Conservation (phyloP, 2,888 invertebrate species). For the Drosophila neotestacea region DNA sequence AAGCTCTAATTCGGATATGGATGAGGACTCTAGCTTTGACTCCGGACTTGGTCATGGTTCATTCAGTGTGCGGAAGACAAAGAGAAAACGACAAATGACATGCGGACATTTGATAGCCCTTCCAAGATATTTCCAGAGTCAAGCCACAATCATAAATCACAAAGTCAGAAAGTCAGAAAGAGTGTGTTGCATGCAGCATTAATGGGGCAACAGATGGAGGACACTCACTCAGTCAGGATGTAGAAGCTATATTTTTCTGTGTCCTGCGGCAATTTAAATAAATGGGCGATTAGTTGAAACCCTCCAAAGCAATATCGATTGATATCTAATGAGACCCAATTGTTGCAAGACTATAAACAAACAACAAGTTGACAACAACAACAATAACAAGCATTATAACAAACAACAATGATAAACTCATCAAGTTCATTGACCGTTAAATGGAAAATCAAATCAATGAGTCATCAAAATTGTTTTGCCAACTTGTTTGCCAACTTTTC, state of each 20-base stretch:
- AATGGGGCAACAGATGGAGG: conserved; percentile 20
- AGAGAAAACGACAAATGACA: conserved; percentile 61
- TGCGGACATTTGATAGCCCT: conserved; percentile 46
- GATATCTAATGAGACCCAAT: conserved; percentile 42
- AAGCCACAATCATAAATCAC: conserved; percentile 52
- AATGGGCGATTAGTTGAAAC: conserved; percentile 35
- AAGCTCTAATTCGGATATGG: conserved; percentile 12
- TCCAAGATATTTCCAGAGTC: conserved; percentile 6
- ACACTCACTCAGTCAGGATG: not conserved
- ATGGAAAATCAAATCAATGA: conserved; percentile 73
- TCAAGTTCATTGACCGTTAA: conserved; percentile 69
- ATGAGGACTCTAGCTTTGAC: conserved; percentile 8
- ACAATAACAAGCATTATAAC: conserved; percentile 16
- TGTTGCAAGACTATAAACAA: conserved; percentile 22
- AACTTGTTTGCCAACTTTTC: conserved; percentile 31
- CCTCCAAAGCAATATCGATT: conserved; percentile 24
- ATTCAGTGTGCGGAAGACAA: conserved; percentile 34
- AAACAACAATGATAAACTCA: conserved; percentile 23
- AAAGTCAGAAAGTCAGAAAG: conserved; percentile 8
- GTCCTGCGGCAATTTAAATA: conserved; percentile 33
- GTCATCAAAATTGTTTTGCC: conserved; percentile 52
- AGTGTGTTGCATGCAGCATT: conserved; percentile 28
- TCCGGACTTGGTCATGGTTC: conserved; percentile 22
- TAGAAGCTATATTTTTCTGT: conserved; percentile 15
- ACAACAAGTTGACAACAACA: conserved; percentile 28